Evolutionary conservation across 2,888 invertebrate species (phyloP), one percentile per base, ranked within the genome.

Genomic region (Idaea straminata): DNA sequence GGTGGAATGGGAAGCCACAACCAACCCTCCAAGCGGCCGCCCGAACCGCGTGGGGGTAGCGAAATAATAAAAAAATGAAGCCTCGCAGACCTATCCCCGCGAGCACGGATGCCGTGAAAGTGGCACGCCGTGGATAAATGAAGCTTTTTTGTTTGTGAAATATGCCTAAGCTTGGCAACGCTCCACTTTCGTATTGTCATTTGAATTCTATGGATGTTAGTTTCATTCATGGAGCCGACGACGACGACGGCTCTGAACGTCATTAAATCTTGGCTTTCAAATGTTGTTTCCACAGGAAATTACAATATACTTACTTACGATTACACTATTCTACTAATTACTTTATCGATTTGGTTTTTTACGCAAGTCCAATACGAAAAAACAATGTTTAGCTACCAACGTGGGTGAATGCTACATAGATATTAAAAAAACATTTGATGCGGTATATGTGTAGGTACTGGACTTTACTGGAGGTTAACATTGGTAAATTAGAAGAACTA

Each of bases 121-220:
- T 91, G 91, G 91, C 90, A 91, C 92, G 86, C 87, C 83, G 87
- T 86, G 90, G 88, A 91, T 91, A 91, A 92, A 92, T 92, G 89
- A 91, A 89, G 84, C 84, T 88, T 91, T 91, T 90, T 91, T 92
- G 89, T 91, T 89, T 89, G 87, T 84, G 83, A 83, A 88, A 88
- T 89, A 87, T 84, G 88, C 86, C 88, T 90, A 88, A 91, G 91
- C 89, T 82, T 80, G 80, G 80, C 87, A 81, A 77, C 87, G 90
- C 79, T 87, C 89, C 85, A 89, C 88, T 91, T 91, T 88, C 77
- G 85, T 82, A 92, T 90, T 91, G 90, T 91, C 85, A 81, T 82
- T 86, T 76, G 77, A 87, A 87, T 90, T 90, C 89, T 86, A 89
- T 89, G 77, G 86, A 83, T 89, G 89, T 88, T 85, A 89, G 87